A percentile compares a stretch with the other conserved stretches of the same genome.
phyloP scores from a whole-genome alignment of 2,888 invertebrate species.

The Epirrhoe alternata region DNA sequence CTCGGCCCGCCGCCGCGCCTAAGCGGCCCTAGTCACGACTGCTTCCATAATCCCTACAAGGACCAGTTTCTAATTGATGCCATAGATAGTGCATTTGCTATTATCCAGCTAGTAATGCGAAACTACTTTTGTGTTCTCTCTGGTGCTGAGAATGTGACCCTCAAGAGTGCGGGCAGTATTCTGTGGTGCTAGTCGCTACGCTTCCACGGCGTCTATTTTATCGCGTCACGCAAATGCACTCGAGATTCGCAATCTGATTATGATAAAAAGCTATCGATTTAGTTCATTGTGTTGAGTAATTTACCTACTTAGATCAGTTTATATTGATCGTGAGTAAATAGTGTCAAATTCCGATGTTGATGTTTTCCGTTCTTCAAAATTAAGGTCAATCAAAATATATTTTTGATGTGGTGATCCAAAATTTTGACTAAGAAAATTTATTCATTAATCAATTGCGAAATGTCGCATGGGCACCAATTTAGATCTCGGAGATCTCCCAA shows the following conservation, averaged over 20 bases:
- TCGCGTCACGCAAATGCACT: slow-evolving; percentile 14
- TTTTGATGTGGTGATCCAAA: neutral
- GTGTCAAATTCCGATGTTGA: too few species aligned
- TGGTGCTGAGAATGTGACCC: neutral
- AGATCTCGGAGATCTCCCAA: slow-evolving; percentile 3
- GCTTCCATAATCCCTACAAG: slow-evolving; percentile 31
- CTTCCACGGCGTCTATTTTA: neutral
- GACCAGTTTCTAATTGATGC: slow-evolving; percentile 27
- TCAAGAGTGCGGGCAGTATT: neutral
- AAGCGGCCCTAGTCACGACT: slow-evolving; percentile 28
- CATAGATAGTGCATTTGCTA: neutral
- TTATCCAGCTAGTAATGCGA: neutral
- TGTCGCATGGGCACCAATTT: neutral
- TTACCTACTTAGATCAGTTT: too few species aligned
- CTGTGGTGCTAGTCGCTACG: neutral
- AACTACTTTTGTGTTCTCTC: neutral
- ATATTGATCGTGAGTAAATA: too few species aligned
- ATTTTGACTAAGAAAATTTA: neutral
- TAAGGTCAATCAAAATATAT: neutral
- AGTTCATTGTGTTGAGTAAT: neutral
- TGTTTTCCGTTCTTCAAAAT: neutral
- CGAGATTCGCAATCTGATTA: slow-evolving; percentile 29
- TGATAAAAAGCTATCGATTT: slow-evolving; percentile 33
- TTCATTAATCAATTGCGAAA: neutral
- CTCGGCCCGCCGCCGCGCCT: too few species aligned